Evolutionary conservation across 2,888 invertebrate species (phyloP).

Genomic region (Spodoptera littoralis): DNA sequence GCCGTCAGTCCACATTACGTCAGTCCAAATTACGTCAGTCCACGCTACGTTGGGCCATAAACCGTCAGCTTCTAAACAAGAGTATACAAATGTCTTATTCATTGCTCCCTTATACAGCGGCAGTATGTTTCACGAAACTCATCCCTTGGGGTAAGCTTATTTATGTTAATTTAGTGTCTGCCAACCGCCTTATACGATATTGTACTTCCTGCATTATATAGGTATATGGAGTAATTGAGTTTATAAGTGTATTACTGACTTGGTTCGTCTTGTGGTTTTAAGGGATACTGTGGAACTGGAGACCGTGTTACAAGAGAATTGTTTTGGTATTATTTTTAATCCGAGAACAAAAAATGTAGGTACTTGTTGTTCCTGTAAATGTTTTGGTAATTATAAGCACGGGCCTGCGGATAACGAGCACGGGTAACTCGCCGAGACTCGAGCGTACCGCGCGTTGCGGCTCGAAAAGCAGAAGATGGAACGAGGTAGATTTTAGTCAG

Average conservation of each 20-base stretch:
- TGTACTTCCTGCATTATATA: constrained; percentile 37
- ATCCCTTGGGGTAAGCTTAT: constrained; percentile 45
- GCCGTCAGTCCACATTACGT: background rate
- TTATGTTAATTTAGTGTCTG: constrained; percentile 57
- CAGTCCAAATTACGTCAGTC: background rate
- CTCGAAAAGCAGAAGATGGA: too few species aligned
- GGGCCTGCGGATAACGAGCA: too few species aligned
- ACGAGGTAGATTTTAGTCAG: too few species aligned
- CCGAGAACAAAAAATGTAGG: too few species aligned
- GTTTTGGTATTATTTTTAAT: too few species aligned
- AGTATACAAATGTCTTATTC: constrained; percentile 39
- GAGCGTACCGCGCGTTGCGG: too few species aligned
- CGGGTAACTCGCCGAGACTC: too few species aligned
- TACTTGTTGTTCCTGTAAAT: too few species aligned
- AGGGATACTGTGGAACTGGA: too few species aligned
- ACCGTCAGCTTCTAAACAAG: constrained; percentile 22
- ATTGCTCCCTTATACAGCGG: constrained; percentile 26
- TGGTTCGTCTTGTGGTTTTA: constrained; percentile 8
- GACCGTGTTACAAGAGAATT: too few species aligned
- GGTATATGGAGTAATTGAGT: background rate
- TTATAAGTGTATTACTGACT: constrained; percentile 29
- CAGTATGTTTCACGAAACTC: constrained; percentile 40
- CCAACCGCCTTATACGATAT: constrained; percentile 47
- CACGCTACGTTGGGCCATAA: constrained; percentile 13
- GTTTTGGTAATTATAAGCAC: too few species aligned